Evolutionary conservation across 2,113 vertebrate species (phyloP), one percentile per base, ranked within the genome.

Genomic region (Psittacula cyanocephala): DNA sequence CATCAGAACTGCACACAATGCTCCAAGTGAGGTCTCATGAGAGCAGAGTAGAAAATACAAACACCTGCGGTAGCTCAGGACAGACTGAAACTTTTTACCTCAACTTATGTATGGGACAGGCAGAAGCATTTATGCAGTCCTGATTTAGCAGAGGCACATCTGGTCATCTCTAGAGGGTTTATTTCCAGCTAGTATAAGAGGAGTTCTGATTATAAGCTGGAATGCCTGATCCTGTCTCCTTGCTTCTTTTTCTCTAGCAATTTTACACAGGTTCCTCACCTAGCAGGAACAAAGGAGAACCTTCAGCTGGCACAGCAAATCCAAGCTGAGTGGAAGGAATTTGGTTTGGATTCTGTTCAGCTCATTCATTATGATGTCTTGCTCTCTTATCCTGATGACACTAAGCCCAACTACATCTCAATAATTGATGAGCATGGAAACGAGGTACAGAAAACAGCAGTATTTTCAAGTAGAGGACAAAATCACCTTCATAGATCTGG

Each of bases 261-360:
- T 97, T 99, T 99, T 88, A 99, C 99, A n/a, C 98, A 29, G 16
- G 97, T 98, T 49, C 99, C 99, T 82, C 99, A 99, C 94, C 98
- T 99, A 95, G 99, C 99, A 17, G 99, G 99, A 63, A 99, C 99
- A 25, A 97, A 98, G 90, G 98, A 98, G 96, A 99, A 99, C 95
- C 97, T 98, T 35, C 95, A 78, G 69, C 98, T 99, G 81, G 99
- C 99, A 6, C 97, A 99, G 89, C 98, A 99, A 98, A 97, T 99
- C 90, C 97, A 97, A 94, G 97, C 94, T 33, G 98, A 99, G 81
- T 99, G 99, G 99, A 97, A 97, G 91, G 97, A 97, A 82, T 99
- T 99, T 96, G 99, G 99, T 72, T 85, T 99, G 97, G 99, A 99
- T 98, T 98, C 98, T 1, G 99, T 98, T 91, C 98, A 99, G 53